Conservation (phyloP, 2,888 invertebrate species). For the Hirtodrosophila trivittata region DNA sequence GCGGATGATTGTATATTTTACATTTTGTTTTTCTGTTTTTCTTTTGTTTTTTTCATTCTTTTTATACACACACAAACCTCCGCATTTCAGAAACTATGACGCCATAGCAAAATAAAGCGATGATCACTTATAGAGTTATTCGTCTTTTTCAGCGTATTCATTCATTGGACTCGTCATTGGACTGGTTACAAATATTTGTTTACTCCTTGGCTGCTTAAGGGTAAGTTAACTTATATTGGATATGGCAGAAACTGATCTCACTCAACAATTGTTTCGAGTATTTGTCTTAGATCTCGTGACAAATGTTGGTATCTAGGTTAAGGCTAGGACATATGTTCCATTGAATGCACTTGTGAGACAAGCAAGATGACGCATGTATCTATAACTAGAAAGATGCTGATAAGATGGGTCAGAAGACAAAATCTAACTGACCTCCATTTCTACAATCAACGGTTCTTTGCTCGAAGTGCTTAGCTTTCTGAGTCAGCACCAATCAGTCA, state of each 20-base stretch:
- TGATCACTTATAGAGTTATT: conserved; percentile 21
- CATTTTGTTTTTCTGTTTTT: conserved; percentile 13
- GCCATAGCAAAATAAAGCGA: conserved; percentile 47
- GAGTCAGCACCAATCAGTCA: no score
- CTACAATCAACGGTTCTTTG: no score
- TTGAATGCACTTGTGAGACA: no score
- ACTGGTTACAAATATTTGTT: conserved; percentile 55
- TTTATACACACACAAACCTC: conserved; percentile 36
- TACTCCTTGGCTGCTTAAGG: conserved; percentile 62
- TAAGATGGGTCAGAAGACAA: no score
- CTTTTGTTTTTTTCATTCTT: conserved; percentile 17
- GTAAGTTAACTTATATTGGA: conserved; percentile 40
- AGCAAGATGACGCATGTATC: no score
- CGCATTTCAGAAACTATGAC: conserved; percentile 45
- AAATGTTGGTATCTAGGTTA: no score
- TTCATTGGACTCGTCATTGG: conserved; percentile 60
- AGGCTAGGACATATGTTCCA: no score
- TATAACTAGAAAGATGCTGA: no score
- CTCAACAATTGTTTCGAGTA: no score
- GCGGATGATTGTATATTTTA: conserved; percentile 14
- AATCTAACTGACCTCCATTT: no score
- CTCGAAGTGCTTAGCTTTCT: no score
- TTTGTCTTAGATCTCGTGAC: no score
- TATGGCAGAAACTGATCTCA: neutral
- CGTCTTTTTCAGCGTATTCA: conserved; percentile 49